Conservation (phyloP, 2,113 vertebrate genomes). For the Pampusana beccarii region DNA sequence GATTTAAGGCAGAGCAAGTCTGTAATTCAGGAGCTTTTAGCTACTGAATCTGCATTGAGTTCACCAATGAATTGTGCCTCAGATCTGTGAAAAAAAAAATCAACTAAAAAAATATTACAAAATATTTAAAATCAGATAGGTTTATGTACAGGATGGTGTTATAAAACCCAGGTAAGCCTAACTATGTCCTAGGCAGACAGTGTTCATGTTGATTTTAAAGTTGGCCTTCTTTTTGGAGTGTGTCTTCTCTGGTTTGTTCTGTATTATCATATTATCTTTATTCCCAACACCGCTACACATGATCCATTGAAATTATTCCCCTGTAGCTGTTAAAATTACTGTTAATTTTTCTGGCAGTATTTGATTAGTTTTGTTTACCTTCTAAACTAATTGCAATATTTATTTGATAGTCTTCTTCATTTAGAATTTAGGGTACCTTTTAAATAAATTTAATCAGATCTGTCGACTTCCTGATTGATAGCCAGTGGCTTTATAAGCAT, state of each 20-base stretch:
- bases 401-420: not conserved
- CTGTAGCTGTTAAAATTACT: not conserved
- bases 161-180: not conserved
- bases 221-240: not conserved
- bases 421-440: not conserved
- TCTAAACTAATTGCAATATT: not conserved
- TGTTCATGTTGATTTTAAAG: not conserved
- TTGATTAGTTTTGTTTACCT: not conserved
- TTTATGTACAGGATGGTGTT: not conserved
- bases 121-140: not conserved
- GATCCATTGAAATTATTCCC: not conserved
- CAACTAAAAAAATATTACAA: too few species aligned
- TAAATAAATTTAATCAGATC: not conserved
- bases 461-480: constrained; percentile 28
- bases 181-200: not conserved
- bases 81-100: not conserved
- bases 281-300: not conserved
- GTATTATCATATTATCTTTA: too few species aligned
- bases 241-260: not conserved
- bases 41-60: not conserved
- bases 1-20: not conserved
- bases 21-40: not conserved
- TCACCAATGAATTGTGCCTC: not conserved
- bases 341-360: not conserved
- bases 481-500: constrained; percentile 22